Conservation (phyloP, 2,888 invertebrate genomes). For the Synergus gifuensis region DNA sequence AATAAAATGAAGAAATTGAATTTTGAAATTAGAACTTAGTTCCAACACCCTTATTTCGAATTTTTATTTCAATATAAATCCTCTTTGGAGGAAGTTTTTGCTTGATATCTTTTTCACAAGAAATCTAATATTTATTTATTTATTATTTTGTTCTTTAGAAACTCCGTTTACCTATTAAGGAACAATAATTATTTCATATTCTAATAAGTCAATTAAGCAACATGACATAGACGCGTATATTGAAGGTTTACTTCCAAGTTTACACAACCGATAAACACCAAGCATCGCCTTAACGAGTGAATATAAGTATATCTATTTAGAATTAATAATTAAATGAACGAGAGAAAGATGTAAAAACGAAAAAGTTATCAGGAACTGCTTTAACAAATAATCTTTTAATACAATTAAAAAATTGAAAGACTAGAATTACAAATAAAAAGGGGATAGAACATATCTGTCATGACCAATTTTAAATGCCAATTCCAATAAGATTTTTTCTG, state of each 20-base stretch:
- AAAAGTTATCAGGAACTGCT: conserved; percentile 1
- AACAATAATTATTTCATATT: conserved; percentile 12
- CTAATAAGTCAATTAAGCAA: background rate
- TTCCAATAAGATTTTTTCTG: no score
- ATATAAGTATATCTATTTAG: background rate
- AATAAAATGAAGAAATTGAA: no score
- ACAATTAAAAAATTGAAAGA: no score
- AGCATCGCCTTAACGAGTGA: background rate
- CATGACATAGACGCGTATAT: conserved; percentile 12
- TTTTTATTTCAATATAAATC: background rate
- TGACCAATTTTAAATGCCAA: no score
- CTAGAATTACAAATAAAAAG: no score
- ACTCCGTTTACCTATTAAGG: background rate
- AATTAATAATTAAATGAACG: background rate
- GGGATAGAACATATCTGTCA: no score
- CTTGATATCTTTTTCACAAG: background rate
- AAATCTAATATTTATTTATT: conserved; percentile 33
- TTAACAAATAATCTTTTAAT: background rate
- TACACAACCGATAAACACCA: background rate
- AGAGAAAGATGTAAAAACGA: background rate
- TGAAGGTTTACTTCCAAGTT: background rate
- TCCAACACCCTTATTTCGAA: no score
- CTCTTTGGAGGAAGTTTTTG: no score
- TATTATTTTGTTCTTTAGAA: background rate
- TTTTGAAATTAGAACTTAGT: no score